phyloP scores from a whole-genome alignment of 2,113 vertebrate genomes.

The Phycodurus eques region DNA sequence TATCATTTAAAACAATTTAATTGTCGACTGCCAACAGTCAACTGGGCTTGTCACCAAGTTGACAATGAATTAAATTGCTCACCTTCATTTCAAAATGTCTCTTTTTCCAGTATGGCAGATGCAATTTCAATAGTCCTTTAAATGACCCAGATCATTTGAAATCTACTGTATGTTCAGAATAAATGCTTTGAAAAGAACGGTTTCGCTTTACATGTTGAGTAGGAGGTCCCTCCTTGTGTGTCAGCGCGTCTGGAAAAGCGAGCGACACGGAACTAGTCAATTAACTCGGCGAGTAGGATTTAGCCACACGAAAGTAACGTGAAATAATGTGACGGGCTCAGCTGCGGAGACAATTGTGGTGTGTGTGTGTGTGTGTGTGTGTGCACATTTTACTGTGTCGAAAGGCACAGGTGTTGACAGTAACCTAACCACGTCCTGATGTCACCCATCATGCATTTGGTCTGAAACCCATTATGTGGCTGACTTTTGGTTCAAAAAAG shows the following conservation, averaged over 20 bases:
- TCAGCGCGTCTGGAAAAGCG: neutral
- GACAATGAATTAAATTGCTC: too few relatives aligned
- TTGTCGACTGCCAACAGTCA: too few relatives aligned
- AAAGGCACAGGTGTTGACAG: neutral
- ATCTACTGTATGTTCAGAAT: too few relatives aligned
- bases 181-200: too few relatives aligned
- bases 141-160: too few relatives aligned
- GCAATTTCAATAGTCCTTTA: too few relatives aligned
- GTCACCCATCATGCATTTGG: neutral
- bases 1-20: too few relatives aligned
- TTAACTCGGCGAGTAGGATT: neutral
- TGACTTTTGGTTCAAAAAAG: neutral
- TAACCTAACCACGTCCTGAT: neutral
- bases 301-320: neutral
- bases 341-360: neutral
- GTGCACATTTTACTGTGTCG: too few relatives aligned
- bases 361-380: neutral
- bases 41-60: too few relatives aligned
- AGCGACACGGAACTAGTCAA: neutral
- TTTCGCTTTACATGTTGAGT: too few relatives aligned
- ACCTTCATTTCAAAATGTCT: too few relatives aligned
- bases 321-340: constrained; percentile 1
- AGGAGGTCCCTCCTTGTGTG: neutral
- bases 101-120: too few relatives aligned
- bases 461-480: neutral